Evolutionary conservation across 2,797 vertebrate genomes (phyloP).

Genomic region (Oceanodroma leucorhoa): DNA sequence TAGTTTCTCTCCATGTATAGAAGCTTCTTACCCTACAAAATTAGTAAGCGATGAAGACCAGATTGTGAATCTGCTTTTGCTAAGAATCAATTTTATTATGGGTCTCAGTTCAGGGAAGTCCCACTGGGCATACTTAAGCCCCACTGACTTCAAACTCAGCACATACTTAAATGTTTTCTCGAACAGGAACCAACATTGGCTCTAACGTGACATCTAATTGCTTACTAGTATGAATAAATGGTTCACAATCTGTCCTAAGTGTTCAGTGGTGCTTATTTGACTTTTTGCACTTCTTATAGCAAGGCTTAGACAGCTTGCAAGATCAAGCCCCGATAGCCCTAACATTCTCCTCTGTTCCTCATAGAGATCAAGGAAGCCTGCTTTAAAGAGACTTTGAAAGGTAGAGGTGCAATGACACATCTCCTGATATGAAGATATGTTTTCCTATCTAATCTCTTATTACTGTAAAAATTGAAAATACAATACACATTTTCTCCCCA

Average conservation of each 20-base stretch:
- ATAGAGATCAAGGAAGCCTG: background rate
- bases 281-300: background rate
- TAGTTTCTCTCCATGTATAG: background rate
- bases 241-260: background rate
- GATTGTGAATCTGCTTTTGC: background rate
- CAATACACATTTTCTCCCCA: background rate
- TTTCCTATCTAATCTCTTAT: background rate
- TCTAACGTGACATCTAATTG: background rate
- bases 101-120: background rate
- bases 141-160: background rate
- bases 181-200: background rate
- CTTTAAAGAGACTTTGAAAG: background rate
- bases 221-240: background rate
- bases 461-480: slow-evolving; percentile 15
- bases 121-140: background rate
- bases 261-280: background rate
- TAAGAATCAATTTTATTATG: background rate
- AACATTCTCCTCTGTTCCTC: background rate
- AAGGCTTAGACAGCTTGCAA: background rate
- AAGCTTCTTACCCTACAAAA: background rate
- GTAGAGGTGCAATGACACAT: background rate
- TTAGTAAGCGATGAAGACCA: background rate
- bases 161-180: background rate
- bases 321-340: background rate
- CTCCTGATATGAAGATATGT: background rate